Evolutionary conservation across 2,797 vertebrate genomes (phyloP), one percentile per base, ranked within the genome.

Genomic region (Lepilemur septentrionalis): DNA sequence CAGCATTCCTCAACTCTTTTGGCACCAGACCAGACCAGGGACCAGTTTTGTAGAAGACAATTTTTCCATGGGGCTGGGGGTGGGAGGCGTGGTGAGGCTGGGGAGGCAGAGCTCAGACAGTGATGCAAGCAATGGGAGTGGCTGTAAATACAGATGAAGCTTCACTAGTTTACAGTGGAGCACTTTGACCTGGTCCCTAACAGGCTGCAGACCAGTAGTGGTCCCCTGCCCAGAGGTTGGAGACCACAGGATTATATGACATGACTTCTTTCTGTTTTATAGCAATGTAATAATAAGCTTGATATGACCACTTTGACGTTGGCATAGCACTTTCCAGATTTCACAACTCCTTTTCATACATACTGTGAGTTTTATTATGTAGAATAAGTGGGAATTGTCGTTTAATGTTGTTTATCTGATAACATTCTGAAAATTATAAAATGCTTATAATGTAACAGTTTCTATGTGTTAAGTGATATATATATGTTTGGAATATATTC

Each of bases 241-340:
- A 23, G 55, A 57, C 55, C 9, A 0, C 55, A 57, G 55, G 55
- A 57, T 57, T 57, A 57, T 43, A 70, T 87, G 75, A 82, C 38
- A 63, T 18, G 35, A 76, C 46, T 81, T 85, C 52, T 59, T 94
- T 75, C 75, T 57, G 46, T 87, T 87, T 61, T 50, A 82, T 11
- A 70, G 69, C 90, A 81, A 81, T 75, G 43, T 32, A 70, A 55
- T 50, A 79, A 50, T 23, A 93, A 89, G 73, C 57, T 43, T 69
- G 35, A 63, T 57, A 57, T 61, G 25, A n/a, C n/a, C n/a, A 63
- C 61, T 67, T 79, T 55, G 41, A 65, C 23, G 18, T n/a, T n/a
- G 55, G 35, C 20, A 22, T 65, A 86, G 75, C 25, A 70, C 67
- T 93, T 76, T 89, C 76, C 22, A 93, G 93, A 87, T 78, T 87